These are phyloP conservation scores for Chionoecetes opilio DNA, from an alignment of 1,140 invertebrate genomes.

Conservation along the genomic window DNA sequence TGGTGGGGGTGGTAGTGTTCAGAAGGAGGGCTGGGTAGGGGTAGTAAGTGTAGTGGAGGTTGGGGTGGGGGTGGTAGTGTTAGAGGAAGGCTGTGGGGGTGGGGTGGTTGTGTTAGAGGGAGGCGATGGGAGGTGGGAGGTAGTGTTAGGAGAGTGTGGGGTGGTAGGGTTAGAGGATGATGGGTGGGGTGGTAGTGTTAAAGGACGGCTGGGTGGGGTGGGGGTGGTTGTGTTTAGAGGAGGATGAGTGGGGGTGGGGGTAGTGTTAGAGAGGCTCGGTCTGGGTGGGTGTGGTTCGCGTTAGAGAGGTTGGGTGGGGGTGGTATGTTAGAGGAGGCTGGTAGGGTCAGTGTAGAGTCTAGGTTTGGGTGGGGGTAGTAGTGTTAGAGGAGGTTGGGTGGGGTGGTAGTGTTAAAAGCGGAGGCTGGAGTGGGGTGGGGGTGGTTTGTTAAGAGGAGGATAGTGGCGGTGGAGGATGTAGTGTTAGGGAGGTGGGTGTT, in stretches of 20 bases:
- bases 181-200: not conserved
- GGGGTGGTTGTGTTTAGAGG: not conserved
- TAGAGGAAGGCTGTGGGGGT: not conserved
- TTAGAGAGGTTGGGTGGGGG: not conserved
- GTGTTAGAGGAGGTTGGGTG: not conserved
- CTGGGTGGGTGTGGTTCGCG: not conserved
- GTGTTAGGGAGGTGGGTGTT: not conserved
- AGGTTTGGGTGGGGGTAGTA: not conserved
- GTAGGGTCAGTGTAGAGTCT: no score
- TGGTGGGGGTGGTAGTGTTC: not conserved
- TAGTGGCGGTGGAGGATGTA: not conserved
- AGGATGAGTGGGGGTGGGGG: not conserved
- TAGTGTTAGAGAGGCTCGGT: not conserved
- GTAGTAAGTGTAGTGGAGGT: not conserved
- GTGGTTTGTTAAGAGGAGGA: not conserved
- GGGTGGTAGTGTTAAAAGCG: not conserved
- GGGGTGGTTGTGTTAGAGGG: no score
- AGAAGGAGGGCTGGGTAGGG: not conserved
- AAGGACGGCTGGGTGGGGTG: not conserved
- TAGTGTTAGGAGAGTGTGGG: not conserved
- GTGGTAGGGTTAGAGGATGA: not conserved
- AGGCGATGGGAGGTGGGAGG: no score
- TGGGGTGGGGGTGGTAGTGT: slow-evolving; percentile 6
- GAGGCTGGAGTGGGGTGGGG: not conserved
- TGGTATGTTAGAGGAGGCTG: not conserved